Evolutionary conservation across 2,113 vertebrate species (phyloP).

Genomic region (Sinocyclocheilus maitianheensis): DNA sequence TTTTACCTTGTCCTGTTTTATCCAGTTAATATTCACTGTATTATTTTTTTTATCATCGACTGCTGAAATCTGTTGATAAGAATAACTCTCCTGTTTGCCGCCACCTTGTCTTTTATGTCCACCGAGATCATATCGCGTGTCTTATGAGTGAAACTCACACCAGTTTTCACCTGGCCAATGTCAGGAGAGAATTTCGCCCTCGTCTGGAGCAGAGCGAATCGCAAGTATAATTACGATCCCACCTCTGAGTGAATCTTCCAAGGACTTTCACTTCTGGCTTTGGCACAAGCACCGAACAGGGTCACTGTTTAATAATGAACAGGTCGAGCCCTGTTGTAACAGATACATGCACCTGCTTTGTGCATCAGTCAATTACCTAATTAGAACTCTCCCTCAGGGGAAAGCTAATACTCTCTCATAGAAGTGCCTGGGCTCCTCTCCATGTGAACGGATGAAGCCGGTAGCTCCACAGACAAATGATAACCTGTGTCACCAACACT

Average conservation of each 20-base stretch:
- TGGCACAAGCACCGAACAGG: constrained; percentile 73
- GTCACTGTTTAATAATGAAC: constrained; percentile 82
- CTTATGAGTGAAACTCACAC: neutral
- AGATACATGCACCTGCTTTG: constrained; percentile 82
- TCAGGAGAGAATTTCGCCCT: constrained; percentile 28
- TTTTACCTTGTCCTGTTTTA: neutral
- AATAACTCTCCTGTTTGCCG: neutral
- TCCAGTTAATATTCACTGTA: neutral
- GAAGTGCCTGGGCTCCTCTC: constrained; percentile 65
- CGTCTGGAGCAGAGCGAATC: neutral
- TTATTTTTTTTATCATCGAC: neutral
- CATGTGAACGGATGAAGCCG: constrained; percentile 69
- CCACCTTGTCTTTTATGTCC: neutral
- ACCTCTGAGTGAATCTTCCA: constrained; percentile 37
- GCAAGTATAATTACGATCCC: constrained; percentile 74
- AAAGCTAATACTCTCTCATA: constrained; percentile 74
- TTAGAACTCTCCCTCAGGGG: constrained; percentile 78
- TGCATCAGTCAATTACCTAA: constrained; percentile 83
- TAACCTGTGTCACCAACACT: constrained; percentile 62
- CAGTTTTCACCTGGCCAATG: no score
- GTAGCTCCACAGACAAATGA: constrained; percentile 62
- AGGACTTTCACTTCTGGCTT: constrained; percentile 69
- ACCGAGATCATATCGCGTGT: neutral
- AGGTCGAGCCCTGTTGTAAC: constrained; percentile 76
- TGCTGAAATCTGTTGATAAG: constrained; percentile 3